A percentile compares a stretch with the other conserved stretches of the same genome.
phyloP scores from a whole-genome alignment of 2,888 invertebrate species.

The Nesidiocoris tenuis region DNA sequence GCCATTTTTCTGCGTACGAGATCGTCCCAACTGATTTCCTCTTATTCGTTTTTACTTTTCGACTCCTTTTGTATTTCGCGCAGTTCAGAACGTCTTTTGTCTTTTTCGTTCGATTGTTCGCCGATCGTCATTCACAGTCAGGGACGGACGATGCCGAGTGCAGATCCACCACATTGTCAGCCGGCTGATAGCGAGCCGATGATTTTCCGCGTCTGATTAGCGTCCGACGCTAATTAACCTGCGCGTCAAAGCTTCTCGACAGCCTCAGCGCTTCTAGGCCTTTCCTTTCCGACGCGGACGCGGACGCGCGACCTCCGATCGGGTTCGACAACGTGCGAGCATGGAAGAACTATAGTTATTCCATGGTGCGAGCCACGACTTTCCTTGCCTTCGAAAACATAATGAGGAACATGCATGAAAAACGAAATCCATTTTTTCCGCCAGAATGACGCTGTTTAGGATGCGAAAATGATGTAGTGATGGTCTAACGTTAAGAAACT shows the following conservation, averaged over 20 bases:
- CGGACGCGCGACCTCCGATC: background rate
- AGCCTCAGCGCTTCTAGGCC: background rate
- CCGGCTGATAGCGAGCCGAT: background rate
- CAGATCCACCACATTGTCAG: background rate
- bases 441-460: too few relatives aligned
- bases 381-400: too few relatives aligned
- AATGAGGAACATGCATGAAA: too few relatives aligned
- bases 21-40: background rate
- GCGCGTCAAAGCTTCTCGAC: background rate
- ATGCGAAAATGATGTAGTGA: too few relatives aligned
- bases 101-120: background rate
- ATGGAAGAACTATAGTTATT: too few relatives aligned
- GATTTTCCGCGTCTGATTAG: background rate
- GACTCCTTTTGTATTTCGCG: background rate
- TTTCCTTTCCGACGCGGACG: background rate
- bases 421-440: too few relatives aligned
- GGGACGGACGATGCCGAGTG: background rate
- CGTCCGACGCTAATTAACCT: background rate
- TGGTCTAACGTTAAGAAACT: too few relatives aligned
- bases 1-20: too few relatives aligned
- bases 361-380: too few relatives aligned
- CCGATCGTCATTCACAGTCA: background rate
- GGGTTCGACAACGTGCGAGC: background rate
- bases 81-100: background rate
- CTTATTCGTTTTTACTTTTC: background rate